A percentile compares a stretch with the other conserved stretches of the same genome.
Evolutionary conservation across 2,113 vertebrate species (phyloP).

Genomic region (Gallinago jamesoni): DNA sequence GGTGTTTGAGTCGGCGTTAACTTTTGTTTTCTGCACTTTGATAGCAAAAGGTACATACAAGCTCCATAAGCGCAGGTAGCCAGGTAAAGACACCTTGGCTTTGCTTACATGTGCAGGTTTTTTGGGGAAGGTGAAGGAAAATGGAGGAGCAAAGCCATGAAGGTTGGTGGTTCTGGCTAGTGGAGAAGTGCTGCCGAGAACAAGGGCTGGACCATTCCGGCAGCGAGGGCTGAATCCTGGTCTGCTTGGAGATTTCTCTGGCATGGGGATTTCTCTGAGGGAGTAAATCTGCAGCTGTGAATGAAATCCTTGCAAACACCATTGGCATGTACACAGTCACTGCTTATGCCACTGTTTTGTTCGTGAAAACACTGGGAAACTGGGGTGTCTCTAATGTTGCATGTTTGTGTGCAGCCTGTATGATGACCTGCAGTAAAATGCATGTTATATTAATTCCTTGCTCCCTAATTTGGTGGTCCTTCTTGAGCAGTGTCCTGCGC

Average conservation of each 20-base stretch:
- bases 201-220: background rate
- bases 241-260: background rate
- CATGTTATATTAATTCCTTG: background rate
- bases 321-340: rapidly evolving
- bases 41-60: background rate
- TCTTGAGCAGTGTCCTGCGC: conserved; percentile 10
- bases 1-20: background rate
- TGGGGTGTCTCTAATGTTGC: background rate
- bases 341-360: background rate
- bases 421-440: background rate
- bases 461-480: conserved; percentile 18
- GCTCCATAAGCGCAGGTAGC: background rate
- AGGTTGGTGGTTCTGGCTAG: background rate
- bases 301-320: background rate
- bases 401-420: background rate
- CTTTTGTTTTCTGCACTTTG: background rate
- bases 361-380: background rate
- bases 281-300: background rate
- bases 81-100: background rate
- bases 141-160: background rate
- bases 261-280: background rate
- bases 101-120: background rate
- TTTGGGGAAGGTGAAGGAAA: background rate
- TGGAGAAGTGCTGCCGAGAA: background rate
- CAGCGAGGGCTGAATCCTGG: background rate